These are phyloP conservation scores for Crotalus viridis DNA, from an alignment of 2,113 vertebrate genomes.

Conservation along the genomic window DNA sequence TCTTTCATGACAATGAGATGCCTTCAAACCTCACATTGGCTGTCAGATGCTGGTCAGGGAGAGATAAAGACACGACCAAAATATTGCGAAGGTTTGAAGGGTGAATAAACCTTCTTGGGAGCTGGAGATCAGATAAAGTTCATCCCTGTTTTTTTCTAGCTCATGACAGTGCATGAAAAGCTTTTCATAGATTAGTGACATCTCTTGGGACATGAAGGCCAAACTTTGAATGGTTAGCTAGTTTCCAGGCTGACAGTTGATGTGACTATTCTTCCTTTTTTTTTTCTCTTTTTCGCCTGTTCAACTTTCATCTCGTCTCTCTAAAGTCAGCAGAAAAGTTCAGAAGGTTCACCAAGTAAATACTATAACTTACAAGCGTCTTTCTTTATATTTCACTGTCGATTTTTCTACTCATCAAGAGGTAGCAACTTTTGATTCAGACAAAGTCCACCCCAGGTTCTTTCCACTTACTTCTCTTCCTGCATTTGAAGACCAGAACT, in stretches of 20 bases:
- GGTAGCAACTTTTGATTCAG: neutral
- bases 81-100: conserved; percentile 40
- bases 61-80: conserved; percentile 55
- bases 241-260: conserved; percentile 21
- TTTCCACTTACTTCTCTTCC: neutral
- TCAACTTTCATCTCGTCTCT: conserved; percentile 7
- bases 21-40: conserved; percentile 37
- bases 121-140: conserved; percentile 71
- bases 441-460: neutral
- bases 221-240: conserved; percentile 25
- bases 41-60: conserved; percentile 37
- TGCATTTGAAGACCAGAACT: neutral
- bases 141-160: neutral
- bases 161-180: conserved; percentile 49
- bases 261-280: neutral
- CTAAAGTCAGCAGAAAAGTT: conserved; percentile 19
- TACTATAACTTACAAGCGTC: neutral
- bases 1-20: conserved; percentile 34
- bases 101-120: conserved; percentile 61
- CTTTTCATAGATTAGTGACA: conserved; percentile 24
- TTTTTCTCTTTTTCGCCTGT: neutral
- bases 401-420: neutral
- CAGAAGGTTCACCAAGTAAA: conserved; percentile 7
- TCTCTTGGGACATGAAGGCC: conserved; percentile 33
- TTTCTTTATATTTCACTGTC: neutral